Evolutionary conservation across 2,113 vertebrate genomes (phyloP).

Genomic region (Saccopteryx bilineata): DNA sequence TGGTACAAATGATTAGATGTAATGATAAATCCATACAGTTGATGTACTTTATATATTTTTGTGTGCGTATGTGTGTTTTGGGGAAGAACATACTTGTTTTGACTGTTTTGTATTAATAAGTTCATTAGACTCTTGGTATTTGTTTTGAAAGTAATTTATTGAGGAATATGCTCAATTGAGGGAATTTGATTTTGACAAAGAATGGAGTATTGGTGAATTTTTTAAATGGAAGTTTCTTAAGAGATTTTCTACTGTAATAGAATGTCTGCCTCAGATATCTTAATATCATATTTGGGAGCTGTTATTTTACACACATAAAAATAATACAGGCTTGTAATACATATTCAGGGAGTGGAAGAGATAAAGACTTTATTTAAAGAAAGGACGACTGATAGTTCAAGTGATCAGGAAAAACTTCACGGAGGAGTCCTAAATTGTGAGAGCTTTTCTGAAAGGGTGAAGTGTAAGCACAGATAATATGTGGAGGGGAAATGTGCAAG

Average conservation of each 20-base stretch:
- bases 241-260: not conserved
- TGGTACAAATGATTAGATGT: conserved; percentile 11
- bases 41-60: not conserved
- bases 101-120: conserved; percentile 14
- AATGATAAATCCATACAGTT: not conserved
- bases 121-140: not conserved
- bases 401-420: not conserved
- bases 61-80: not conserved
- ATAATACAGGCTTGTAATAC: not conserved
- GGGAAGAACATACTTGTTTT: conserved; percentile 14
- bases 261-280: not conserved
- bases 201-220: not conserved
- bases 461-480: not conserved
- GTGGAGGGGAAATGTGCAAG: not conserved
- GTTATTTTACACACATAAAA: not conserved
- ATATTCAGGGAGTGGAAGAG: not conserved
- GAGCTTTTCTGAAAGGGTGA: not conserved
- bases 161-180: not conserved
- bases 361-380: not conserved
- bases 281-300: not conserved
- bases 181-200: not conserved
- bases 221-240: conserved; percentile 21
- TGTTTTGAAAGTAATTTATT: conserved; percentile 34
- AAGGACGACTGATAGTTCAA: not conserved
- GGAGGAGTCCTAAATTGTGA: not conserved